Evolutionary conservation across 2,888 invertebrate genomes (phyloP), one percentile per base, ranked within the genome.

Genomic region (Meta bourneti): DNA sequence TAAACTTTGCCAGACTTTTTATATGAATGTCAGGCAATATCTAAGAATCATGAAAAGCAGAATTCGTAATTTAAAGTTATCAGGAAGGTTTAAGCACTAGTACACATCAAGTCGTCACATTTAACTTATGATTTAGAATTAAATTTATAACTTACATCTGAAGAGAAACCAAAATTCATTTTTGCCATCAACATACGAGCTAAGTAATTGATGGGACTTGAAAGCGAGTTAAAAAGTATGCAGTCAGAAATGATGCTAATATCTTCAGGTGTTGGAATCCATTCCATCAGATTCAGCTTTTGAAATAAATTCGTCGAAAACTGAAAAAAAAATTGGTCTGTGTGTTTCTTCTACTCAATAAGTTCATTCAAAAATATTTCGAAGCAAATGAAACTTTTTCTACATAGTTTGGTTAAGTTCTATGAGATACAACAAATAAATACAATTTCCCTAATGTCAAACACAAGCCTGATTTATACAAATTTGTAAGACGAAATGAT

Each of bases 191-290:
- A 96, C 93, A 97, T 95, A 83, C 97, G 96, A 0, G 97, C 96
- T 93, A 97, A 95, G 94, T 96, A 96, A 94, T 96, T 97, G 94
- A 97, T 96, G 5, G 96, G 95, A 0, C 96, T 95, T 70, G 95
- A 95, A 69, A 96, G 95, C 75, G 96, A 95, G 94, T 95, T 96
- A 93, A 96, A 96, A 51, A 97, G 95, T 85, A 98, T 94, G 96
- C 97, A 97, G 93, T 95, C 95, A 0, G 96, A 96, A 16, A 97
- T 95, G 7, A 96, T 95, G 89, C 95, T 95, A 88, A 97, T 95
- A 95, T 97, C 97, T 52, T 96, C 95, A 92, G 96, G 96, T 70
- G 95, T 95, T 0, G 97, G 97, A 81, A 95, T 95, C 97, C 97
- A 98, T 87, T 96, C 95, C 69, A 96, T 95, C 77, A 97, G 95